Conservation (phyloP, 1,140 invertebrate genomes). For the Pygmarrhopalites habei region DNA sequence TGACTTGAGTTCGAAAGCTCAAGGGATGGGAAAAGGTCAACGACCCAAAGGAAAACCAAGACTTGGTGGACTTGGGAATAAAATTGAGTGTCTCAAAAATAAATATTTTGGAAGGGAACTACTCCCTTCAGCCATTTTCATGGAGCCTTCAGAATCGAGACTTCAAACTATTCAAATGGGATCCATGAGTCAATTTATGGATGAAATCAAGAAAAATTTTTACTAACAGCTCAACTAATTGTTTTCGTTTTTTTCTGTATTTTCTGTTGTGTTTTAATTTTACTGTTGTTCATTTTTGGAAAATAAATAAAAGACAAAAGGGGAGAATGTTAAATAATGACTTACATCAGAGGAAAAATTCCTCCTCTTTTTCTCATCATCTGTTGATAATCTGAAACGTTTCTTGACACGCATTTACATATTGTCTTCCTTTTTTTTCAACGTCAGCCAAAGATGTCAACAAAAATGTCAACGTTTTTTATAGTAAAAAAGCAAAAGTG, state of each 20-base stretch:
- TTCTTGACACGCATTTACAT: no score
- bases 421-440: no score
- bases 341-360: no score
- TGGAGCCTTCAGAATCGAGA: slow-evolving; percentile 21
- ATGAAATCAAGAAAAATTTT: slow-evolving; percentile 8
- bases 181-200: slow-evolving; percentile 18
- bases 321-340: no score
- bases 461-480: no score
- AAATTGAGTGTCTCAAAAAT: slow-evolving; percentile 31
- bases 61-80: slow-evolving; percentile 22
- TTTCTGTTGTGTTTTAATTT: background rate
- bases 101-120: slow-evolving; percentile 32
- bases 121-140: slow-evolving; percentile 25
- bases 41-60: slow-evolving; percentile 23
- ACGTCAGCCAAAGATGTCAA: no score
- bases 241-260: background rate
- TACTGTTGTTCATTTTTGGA: no score
- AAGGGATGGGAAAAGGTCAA: slow-evolving; percentile 29
- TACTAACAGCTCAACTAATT: background rate
- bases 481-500: no score
- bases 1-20: slow-evolving; percentile 28
- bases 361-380: no score
- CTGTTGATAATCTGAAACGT: no score
- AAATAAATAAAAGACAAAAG: no score
- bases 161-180: slow-evolving; percentile 18